Percentiles rank a stretch among this genome's conserved stretches.
Conservation (phyloP, 2,113 vertebrate species). For the Silurus glanis region DNA sequence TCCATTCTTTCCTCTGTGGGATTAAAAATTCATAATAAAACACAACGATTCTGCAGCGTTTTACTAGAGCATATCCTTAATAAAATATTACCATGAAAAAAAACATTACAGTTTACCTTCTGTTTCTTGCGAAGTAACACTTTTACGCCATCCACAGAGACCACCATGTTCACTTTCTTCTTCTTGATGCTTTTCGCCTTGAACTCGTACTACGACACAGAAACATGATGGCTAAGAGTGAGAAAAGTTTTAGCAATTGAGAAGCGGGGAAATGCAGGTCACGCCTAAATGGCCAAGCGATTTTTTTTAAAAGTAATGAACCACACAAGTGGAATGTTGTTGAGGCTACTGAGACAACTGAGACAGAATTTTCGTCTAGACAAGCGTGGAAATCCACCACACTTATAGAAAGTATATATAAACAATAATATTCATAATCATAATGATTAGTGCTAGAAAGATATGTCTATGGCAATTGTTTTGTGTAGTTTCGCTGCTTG, state of each 20-base stretch:
- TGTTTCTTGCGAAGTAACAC: conserved; percentile 82
- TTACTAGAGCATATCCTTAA: neutral
- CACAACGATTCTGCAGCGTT: neutral
- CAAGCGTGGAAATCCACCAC: no score
- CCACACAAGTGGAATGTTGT: neutral
- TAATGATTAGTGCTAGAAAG: no score
- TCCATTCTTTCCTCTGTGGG: conserved; percentile 83
- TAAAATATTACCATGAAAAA: neutral
- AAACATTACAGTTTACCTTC: conserved; percentile 65
- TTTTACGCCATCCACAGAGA: conserved; percentile 83
- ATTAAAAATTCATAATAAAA: neutral
- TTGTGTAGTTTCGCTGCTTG: no score
- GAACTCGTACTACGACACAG: conserved; percentile 82
- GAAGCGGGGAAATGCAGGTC: neutral
- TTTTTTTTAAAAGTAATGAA: neutral
- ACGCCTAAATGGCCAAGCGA: neutral
- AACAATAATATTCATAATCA: no score
- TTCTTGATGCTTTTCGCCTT: conserved; percentile 90
- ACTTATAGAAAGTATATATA: no score
- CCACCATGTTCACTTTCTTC: conserved; percentile 86
- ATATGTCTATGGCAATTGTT: no score
- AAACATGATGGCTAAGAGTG: neutral
- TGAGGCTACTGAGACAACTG: neutral
- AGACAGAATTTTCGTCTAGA: neutral
- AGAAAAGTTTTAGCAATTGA: no score